Conservation (phyloP, 2,888 invertebrate genomes). For the Ichneumon xanthorius region DNA sequence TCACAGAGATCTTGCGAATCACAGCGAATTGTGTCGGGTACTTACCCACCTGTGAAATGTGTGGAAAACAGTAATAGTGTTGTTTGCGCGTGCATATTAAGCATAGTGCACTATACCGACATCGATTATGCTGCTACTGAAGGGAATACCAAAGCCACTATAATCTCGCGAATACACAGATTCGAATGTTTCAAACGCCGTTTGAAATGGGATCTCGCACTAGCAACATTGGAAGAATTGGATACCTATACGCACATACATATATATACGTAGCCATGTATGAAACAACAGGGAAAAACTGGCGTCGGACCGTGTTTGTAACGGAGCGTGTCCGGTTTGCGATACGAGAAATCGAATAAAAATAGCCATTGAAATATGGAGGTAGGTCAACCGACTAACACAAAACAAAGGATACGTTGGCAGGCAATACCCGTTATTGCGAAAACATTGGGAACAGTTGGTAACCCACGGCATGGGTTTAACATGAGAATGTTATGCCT, state of each 20-base stretch:
- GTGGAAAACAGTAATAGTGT: background rate
- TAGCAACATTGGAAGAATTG: background rate
- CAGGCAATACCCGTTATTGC: background rate
- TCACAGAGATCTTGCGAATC: background rate
- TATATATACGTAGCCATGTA: background rate
- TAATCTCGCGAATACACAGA: conserved; percentile 8
- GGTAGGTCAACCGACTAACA: background rate
- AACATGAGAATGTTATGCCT: background rate
- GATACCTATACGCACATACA: background rate
- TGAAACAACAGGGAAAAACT: background rate
- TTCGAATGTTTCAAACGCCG: conserved; percentile 16
- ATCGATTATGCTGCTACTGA: conserved; percentile 16
- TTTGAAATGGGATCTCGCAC: conserved; percentile 25
- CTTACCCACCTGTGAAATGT: background rate
- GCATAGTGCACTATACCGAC: background rate
- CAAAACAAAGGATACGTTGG: background rate
- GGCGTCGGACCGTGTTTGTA: background rate
- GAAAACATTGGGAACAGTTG: background rate
- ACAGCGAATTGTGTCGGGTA: background rate
- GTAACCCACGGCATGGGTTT: background rate
- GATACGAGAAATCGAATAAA: conserved; percentile 14
- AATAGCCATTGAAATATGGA: conserved; percentile 5
- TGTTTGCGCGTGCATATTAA: background rate
- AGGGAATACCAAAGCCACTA: conserved; percentile 30
- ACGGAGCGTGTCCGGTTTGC: background rate